phyloP scores from a whole-genome alignment of 64 coral and sea anemone genomes.

The Montipora cactus region DNA sequence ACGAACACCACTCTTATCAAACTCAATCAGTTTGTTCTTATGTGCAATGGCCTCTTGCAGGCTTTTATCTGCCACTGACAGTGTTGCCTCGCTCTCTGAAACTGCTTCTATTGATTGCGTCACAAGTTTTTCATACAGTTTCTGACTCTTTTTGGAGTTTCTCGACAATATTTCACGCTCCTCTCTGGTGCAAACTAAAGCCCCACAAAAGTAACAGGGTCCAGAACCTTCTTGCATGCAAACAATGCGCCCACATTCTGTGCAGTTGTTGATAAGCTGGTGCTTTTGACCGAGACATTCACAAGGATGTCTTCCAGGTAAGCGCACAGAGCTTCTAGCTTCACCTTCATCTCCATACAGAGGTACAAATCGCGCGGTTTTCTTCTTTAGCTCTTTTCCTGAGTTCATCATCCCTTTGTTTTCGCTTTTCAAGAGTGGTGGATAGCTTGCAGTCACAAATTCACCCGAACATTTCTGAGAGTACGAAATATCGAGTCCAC shows the following conservation, averaged over 20 bases:
- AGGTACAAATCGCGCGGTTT: slow-evolving; percentile 81
- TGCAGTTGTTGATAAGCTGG: slow-evolving; percentile 85
- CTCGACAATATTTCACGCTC: slow-evolving; percentile 87
- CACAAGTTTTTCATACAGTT: slow-evolving; percentile 82
- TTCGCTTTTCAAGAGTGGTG: background rate
- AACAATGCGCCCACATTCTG: slow-evolving; percentile 90
- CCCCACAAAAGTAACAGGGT: slow-evolving; percentile 98
- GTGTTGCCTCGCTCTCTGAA: slow-evolving; percentile 27
- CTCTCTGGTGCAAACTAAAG: slow-evolving; percentile 89
- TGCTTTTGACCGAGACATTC: slow-evolving; percentile 97
- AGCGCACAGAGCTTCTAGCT: slow-evolving; percentile 79
- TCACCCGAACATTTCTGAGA: slow-evolving; percentile 10
- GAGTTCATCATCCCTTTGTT: background rate
- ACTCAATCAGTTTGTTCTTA: slow-evolving; percentile 93
- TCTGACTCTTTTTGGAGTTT: slow-evolving; percentile 94
- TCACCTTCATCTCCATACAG: slow-evolving; percentile 93
- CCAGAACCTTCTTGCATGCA: slow-evolving; percentile 96
- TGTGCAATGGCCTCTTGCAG: slow-evolving; percentile 87
- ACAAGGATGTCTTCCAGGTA: slow-evolving; percentile 96
- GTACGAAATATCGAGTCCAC: background rate
- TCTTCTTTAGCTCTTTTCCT: slow-evolving; percentile 77
- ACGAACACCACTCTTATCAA: slow-evolving; percentile 88
- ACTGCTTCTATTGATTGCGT: slow-evolving; percentile 68
- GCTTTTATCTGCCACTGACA: slow-evolving; percentile 37
- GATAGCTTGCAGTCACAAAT: slow-evolving; percentile 1